Evolutionary conservation across 2,888 invertebrate genomes (phyloP).

Genomic region (Epsilonema sp.): DNA sequence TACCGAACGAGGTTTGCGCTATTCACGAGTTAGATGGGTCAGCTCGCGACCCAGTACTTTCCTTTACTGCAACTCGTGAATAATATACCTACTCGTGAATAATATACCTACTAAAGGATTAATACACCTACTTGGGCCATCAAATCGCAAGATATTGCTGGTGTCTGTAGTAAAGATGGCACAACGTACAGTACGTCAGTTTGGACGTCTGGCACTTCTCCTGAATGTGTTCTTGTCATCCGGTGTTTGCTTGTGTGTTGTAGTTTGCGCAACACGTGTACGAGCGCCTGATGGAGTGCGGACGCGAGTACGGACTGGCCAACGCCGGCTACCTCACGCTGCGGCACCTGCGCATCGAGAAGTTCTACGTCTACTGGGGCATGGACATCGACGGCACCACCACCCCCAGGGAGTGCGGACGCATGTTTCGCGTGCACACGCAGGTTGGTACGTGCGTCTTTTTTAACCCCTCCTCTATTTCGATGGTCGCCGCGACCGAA

Average conservation of each 20-base stretch:
- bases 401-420: constrained; percentile 83
- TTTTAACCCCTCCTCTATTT: no score
- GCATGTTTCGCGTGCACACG: constrained; percentile 88
- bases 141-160: no score
- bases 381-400: constrained; percentile 84
- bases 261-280: constrained; percentile 88
- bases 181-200: not conserved
- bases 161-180: not conserved
- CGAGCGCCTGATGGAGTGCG: constrained; percentile 59
- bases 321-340: constrained; percentile 85
- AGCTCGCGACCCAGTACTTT: no score
- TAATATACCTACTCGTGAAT: no score
- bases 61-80: no score
- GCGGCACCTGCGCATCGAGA: constrained; percentile 68
- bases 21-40: no score
- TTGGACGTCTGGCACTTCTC: not conserved
- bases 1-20: constrained; percentile 95
- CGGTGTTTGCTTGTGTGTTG: no score
- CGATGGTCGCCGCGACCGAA: no score
- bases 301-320: constrained; percentile 66
- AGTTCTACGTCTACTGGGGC: constrained; percentile 96
- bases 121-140: no score
- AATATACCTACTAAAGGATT: no score
- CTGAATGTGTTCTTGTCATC: constrained; percentile 19
- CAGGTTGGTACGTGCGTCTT: constrained; percentile 44